Conservation (phyloP, 2,797 vertebrate genomes). For the Serranus cabrilla region DNA sequence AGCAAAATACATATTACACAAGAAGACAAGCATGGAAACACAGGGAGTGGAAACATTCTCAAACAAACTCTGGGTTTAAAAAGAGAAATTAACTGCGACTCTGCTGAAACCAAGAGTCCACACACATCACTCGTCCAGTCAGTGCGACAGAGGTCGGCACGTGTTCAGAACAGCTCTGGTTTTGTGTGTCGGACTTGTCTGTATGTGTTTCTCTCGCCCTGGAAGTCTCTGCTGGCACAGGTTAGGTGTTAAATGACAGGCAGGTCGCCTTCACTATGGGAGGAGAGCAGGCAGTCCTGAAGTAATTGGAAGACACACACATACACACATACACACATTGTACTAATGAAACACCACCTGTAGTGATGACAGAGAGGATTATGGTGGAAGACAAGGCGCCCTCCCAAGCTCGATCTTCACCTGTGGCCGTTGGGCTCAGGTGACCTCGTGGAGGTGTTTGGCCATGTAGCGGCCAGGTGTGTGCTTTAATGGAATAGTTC, state of each 20-base stretch:
- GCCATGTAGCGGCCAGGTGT: conserved; percentile 9
- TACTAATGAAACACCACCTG: conserved; percentile 55
- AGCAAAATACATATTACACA: conserved; percentile 53
- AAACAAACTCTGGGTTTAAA: conserved; percentile 21
- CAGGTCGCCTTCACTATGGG: conserved; percentile 36
- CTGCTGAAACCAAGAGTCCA: too few relatives aligned
- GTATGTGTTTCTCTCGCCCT: conserved; percentile 29
- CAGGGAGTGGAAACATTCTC: conserved; percentile 11
- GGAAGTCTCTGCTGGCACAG: conserved; percentile 42
- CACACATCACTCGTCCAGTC: background rate
- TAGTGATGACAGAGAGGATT: conserved; percentile 65
- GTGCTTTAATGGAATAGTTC: background rate
- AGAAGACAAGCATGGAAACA: conserved; percentile 5
- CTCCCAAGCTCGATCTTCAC: background rate
- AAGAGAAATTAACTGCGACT: conserved; percentile 6
- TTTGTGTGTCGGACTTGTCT: conserved; percentile 28
- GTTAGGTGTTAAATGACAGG: conserved; percentile 57
- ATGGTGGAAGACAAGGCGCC: conserved; percentile 36
- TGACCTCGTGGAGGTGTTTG: conserved; percentile 21
- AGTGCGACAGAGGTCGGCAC: too few relatives aligned
- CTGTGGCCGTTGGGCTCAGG: conserved; percentile 14
- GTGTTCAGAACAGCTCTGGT: background rate
- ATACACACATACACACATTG: conserved; percentile 17
- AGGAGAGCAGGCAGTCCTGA: conserved; percentile 32
- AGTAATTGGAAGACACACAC: conserved; percentile 26